Conservation (phyloP, 92 coral and sea anemone species). For the Epizoanthus ramosus region DNA sequence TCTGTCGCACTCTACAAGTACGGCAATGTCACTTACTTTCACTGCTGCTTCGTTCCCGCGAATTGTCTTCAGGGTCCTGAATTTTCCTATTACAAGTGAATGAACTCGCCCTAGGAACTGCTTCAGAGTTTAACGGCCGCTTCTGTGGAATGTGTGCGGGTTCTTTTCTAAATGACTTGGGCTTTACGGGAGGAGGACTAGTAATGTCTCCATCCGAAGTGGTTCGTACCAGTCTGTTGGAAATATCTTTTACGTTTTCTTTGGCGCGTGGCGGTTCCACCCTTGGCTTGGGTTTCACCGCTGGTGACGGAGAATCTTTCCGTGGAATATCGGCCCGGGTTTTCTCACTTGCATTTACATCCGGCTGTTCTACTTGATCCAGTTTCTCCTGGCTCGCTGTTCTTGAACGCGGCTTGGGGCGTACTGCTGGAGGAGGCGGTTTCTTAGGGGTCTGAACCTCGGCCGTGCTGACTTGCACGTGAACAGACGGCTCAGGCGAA, state of each 20-base stretch:
- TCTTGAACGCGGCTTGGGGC: constrained; percentile 38
- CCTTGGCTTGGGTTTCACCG: constrained; percentile 28
- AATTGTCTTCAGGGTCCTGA: background rate
- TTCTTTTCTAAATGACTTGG: constrained; percentile 77
- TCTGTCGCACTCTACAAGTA: background rate
- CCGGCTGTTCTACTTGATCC: constrained; percentile 9
- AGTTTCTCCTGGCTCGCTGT: constrained; percentile 33
- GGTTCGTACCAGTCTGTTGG: background rate
- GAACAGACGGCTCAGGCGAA: constrained; percentile 2
- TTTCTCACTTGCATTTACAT: too few species aligned
- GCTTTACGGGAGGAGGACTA: constrained; percentile 84
- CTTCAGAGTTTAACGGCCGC: constrained; percentile 48
- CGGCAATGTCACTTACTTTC: constrained; percentile 23
- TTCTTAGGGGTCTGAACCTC: constrained; percentile 16
- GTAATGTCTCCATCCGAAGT: background rate
- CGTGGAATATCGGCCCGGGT: background rate
- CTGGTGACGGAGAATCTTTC: constrained; percentile 19
- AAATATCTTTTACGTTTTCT: constrained; percentile 8
- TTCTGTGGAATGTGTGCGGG: constrained; percentile 80
- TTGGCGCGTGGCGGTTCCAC: background rate
- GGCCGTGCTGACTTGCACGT: background rate
- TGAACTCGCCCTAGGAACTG: constrained; percentile 22
- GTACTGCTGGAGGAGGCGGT: constrained; percentile 34
- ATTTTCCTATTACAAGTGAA: background rate
- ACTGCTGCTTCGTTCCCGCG: constrained; percentile 30